Conservation (phyloP, 2,797 vertebrate species). For the Esox lucius region DNA sequence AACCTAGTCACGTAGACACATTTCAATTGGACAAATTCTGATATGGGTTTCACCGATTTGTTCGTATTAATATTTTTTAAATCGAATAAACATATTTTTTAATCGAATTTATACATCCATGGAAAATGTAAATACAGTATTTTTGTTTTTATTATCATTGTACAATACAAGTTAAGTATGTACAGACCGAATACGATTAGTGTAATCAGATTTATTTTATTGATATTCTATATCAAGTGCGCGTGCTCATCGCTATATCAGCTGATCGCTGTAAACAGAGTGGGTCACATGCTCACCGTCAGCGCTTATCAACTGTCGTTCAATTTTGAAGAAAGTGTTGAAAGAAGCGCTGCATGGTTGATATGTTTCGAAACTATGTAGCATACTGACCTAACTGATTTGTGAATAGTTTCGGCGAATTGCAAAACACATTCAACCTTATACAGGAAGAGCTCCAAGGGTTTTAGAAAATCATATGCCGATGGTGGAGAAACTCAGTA, state of each 20-base stretch:
- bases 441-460: slow-evolving; percentile 25
- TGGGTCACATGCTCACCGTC: not conserved
- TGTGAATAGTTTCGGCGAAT: not conserved
- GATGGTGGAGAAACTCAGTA: slow-evolving; percentile 19
- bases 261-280: slow-evolving; percentile 6
- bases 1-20: too few relatives aligned
- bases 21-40: too few relatives aligned
- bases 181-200: too few relatives aligned
- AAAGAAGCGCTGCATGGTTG: not conserved
- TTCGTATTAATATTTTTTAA: too few relatives aligned
- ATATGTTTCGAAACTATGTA: not conserved
- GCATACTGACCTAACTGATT: not conserved
- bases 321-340: not conserved
- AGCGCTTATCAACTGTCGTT: not conserved
- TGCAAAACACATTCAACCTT: not conserved
- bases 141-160: too few relatives aligned
- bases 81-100: too few relatives aligned
- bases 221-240: not conserved
- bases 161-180: too few relatives aligned
- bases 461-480: slow-evolving; percentile 47
- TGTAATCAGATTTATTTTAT: too few relatives aligned
- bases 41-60: too few relatives aligned
- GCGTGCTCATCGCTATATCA: not conserved
- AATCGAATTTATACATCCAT: too few relatives aligned
- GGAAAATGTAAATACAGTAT: too few relatives aligned